Evolutionary conservation across 2,888 invertebrate genomes (phyloP).

Genomic region (Agrilus biguttatus): DNA sequence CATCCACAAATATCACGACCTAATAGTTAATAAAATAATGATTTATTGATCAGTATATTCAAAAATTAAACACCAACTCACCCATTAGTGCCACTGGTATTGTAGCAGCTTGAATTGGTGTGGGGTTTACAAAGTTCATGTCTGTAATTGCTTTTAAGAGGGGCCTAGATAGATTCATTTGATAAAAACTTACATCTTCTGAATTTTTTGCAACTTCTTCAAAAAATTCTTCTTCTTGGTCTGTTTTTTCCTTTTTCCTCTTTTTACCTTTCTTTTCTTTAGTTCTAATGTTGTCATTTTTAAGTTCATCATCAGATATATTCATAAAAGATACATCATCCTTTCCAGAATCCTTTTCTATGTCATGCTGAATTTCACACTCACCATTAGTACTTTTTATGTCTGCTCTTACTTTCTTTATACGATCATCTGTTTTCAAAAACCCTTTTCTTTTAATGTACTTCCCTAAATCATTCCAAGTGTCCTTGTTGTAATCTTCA

Average conservation of each 20-base stretch:
- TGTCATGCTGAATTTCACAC: constrained; percentile 31
- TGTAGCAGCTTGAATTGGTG: constrained; percentile 91
- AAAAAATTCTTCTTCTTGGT: constrained; percentile 36
- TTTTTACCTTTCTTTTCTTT: constrained; percentile 46
- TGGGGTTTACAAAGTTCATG: constrained; percentile 85
- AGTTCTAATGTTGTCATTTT: constrained; percentile 52
- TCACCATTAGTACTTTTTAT: constrained; percentile 24
- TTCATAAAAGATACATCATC: constrained; percentile 39
- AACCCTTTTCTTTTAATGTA: constrained; percentile 68
- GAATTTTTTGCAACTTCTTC: constrained; percentile 56
- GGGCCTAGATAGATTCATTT: constrained; percentile 93
- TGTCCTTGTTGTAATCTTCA: constrained; percentile 68
- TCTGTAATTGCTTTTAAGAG: constrained; percentile 79
- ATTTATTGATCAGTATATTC: neutral
- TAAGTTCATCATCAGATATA: constrained; percentile 66
- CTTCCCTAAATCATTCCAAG: constrained; percentile 66
- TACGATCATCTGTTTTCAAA: constrained; percentile 74
- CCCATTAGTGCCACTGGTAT: constrained; percentile 83
- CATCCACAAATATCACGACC: constrained; percentile 96
- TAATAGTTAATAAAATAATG: constrained; percentile 14
- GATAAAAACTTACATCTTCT: constrained; percentile 60
- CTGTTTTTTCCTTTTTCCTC: constrained; percentile 24
- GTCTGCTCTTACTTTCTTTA: constrained; percentile 41
- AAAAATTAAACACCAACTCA: constrained; percentile 14
- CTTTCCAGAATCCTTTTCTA: constrained; percentile 20